Conservation (phyloP, 2,797 vertebrate genomes). For the Liasis olivaceus region DNA sequence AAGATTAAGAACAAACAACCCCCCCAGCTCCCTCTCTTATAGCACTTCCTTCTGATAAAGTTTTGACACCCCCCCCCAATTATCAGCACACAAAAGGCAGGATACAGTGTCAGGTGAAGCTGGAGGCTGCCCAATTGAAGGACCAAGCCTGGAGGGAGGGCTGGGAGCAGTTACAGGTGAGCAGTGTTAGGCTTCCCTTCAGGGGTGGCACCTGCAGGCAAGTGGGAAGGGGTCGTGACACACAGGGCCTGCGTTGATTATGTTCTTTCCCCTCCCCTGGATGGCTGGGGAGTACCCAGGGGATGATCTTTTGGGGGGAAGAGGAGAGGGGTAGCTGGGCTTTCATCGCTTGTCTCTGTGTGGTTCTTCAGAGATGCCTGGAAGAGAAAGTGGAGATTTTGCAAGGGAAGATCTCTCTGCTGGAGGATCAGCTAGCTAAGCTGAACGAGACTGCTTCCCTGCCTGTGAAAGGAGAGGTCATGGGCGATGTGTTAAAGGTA, state of each 20-base stretch:
- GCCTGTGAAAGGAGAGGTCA: constrained; percentile 87
- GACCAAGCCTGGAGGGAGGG: background rate
- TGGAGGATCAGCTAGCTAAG: constrained; percentile 84
- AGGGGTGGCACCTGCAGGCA: background rate
- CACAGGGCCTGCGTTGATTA: too few relatives aligned
- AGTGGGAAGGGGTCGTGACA: background rate
- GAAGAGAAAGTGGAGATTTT: constrained; percentile 89
- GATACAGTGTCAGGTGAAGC: background rate
- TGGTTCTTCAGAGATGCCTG: constrained; percentile 79
- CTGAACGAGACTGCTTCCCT: constrained; percentile 58
- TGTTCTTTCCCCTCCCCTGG: background rate
- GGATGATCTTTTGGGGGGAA: fast-evolving
- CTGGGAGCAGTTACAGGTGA: too few relatives aligned
- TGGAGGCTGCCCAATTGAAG: background rate
- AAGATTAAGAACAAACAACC: fast-evolving
- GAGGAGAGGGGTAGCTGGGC: background rate
- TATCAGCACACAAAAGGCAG: too few relatives aligned
- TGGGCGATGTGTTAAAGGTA: constrained; percentile 91
- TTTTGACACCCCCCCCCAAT: background rate
- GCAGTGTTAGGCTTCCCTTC: too few relatives aligned
- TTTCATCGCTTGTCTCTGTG: background rate
- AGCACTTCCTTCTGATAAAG: too few relatives aligned
- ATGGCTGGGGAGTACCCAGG: background rate
- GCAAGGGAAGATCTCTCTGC: constrained; percentile 86
- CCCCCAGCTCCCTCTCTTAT: background rate